Evolutionary conservation across 2,888 invertebrate genomes (phyloP).

Genomic region (Amphipoea lucens): DNA sequence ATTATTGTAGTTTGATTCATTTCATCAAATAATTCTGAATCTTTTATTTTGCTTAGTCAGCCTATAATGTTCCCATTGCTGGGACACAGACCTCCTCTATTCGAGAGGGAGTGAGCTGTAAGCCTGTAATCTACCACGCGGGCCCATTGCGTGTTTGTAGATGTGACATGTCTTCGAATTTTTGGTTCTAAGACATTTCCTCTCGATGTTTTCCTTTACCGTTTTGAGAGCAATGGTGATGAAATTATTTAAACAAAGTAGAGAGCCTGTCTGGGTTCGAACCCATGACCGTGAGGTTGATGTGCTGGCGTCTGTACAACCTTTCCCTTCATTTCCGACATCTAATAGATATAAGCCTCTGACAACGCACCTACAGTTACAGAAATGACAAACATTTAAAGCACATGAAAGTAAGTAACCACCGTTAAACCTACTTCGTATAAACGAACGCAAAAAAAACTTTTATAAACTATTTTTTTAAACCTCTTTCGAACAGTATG

Average conservation of each 20-base stretch:
- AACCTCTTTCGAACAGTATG: neutral
- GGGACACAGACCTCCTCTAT: neutral
- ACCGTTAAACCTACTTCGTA: constrained; percentile 30
- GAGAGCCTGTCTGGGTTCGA: neutral
- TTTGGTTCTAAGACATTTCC: neutral
- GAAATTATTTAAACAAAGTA: neutral
- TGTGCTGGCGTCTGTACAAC: no score
- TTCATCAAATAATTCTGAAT: neutral
- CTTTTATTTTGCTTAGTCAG: neutral
- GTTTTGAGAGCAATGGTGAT: neutral
- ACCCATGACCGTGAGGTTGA: no score
- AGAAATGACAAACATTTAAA: constrained; percentile 63
- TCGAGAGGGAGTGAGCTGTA: neutral
- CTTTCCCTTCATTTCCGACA: neutral
- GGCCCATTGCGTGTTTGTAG: neutral
- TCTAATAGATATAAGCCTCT: neutral
- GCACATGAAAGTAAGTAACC: constrained; percentile 56
- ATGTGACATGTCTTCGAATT: neutral
- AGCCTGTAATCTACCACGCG: neutral
- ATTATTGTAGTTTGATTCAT: neutral
- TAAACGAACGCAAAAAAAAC: constrained; percentile 10
- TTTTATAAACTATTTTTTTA: neutral
- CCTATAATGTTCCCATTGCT: neutral
- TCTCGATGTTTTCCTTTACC: neutral
- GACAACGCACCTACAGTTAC: constrained; percentile 51